Evolutionary conservation across 2,888 invertebrate genomes (phyloP).

Genomic region (Danaus chrysippus): DNA sequence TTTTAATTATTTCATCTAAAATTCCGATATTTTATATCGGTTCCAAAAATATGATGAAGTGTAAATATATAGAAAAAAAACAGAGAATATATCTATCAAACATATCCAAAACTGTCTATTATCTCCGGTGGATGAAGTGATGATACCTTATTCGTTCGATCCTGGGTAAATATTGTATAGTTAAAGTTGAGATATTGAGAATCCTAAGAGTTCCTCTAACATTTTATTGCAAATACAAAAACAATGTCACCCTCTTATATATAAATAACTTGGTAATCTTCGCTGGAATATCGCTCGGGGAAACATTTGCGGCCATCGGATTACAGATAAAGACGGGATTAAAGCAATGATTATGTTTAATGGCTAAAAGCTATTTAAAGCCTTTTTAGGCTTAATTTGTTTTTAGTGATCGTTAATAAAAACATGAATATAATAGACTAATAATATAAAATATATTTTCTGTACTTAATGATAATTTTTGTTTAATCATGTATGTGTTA

Average conservation of each 20-base stretch:
- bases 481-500: no score
- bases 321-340: conserved; percentile 20
- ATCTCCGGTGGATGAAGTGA: no score
- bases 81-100: no score
- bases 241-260: conserved; percentile 32
- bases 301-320: conserved; percentile 22
- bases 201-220: not conserved
- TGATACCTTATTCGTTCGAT: no score
- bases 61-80: no score
- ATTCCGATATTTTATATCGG: no score
- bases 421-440: not conserved
- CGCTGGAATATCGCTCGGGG: conserved; percentile 34
- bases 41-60: no score
- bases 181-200: not conserved
- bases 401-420: not conserved
- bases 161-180: no score
- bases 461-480: no score
- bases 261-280: conserved; percentile 41
- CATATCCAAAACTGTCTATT: no score
- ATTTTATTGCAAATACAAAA: conserved; percentile 19
- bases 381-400: conserved; percentile 10
- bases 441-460: no score
- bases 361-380: conserved; percentile 10
- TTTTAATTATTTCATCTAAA: no score
- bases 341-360: conserved; percentile 21